Base-by-base conservation (phyloP, 2,888 invertebrate species). In the Mimachlamys varia region DNA sequence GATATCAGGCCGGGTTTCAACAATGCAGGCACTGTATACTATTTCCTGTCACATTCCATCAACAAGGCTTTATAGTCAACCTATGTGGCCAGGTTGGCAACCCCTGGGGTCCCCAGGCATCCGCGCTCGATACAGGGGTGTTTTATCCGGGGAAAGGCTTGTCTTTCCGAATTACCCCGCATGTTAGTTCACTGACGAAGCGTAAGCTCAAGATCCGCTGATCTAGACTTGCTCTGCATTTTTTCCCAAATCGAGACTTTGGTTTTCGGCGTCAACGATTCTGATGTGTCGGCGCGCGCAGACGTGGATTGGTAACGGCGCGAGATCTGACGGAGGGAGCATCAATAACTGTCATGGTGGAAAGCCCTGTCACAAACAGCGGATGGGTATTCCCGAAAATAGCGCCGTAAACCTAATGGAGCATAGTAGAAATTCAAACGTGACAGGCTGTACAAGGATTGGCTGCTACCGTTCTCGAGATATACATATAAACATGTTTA, bases 261-360 rank as follows among this genome's bases (percentile, higher is more conserved):
- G 1, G 76, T 76, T 76, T 76, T 76, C 76, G 76, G 76, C 76
- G 76, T 76, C 76, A 76, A 76, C 76, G 76, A 76, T 76, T 76
- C 76, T 76, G 76, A 76, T 76, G 33, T 76, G 76, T 76, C 76
- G 33, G 27, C 76, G 76, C 33, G 76, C 76, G 76, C 76, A 76
- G 76, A 76, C 76, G 27, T 76, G 76, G 76, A 76, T 33, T 13
- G 76, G 76, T 76, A 76, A 76, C 12, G 76, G 76, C 76, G 76
- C 76, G 76, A 76, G 76, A 76, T 76, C 33, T 76, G 76, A 76
- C 76, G 33, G 33, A 76, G 27, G 33, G 76, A 33, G 33, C 76
- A 76, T 76, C 76, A 76, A 76, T 76, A 76, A 10, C 76, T 76
- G 76, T 76, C 76, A 76, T 76, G 76, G 76, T 15, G 76, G 76